Base-by-base conservation (phyloP, 1,140 invertebrate genomes). In the Aphelinus certus region DNA sequence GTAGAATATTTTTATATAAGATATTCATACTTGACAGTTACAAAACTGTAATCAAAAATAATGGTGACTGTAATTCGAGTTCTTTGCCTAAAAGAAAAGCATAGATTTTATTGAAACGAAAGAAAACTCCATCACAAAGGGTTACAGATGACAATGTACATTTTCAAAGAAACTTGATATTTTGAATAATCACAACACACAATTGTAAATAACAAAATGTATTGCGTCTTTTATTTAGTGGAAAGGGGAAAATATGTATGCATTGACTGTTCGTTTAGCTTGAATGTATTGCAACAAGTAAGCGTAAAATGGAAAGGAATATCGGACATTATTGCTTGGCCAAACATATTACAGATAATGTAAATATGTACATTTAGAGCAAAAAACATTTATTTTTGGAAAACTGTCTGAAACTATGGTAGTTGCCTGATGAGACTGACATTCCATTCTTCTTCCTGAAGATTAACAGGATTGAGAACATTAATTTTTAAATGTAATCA, bases 291-390 rank as follows among this genome's bases (percentile, higher is more conserved):
- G 51, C 7, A 2, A 63, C 6, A 43, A 62, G 51, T 68, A 58
- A 75, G 64, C 51, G 45, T 58, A 65, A 68, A 43, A 56, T 51
- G 9, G 63, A 42, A 68, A 57, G 60, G 63, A 70, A 64, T 65
- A 65, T n/a, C 60, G 58, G 55, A 64, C 47, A 62, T 48, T 74
- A 58, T 68, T 75, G 68, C 68, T 71, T 65, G 26, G 51, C 10
- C 53, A 76, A 43, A 77, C 70, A 69, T 78, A 79, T 76, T 81
- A 71, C 79, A 67, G 58, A 55, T 69, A 75, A 55, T 82, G 79
- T 82, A 82, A 64, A 82, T 82, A 80, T 81, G 78, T 80, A 80
- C 65, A 79, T 81, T 79, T 77, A 79, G 57, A 57, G 70, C 64
- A 70, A 77, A 78, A 77, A 58, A 43, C 53, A 72, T 67, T 46